These are phyloP conservation scores for Slavum lentiscoides DNA, from an alignment of 2,888 invertebrate species.

Conservation along the genomic window DNA sequence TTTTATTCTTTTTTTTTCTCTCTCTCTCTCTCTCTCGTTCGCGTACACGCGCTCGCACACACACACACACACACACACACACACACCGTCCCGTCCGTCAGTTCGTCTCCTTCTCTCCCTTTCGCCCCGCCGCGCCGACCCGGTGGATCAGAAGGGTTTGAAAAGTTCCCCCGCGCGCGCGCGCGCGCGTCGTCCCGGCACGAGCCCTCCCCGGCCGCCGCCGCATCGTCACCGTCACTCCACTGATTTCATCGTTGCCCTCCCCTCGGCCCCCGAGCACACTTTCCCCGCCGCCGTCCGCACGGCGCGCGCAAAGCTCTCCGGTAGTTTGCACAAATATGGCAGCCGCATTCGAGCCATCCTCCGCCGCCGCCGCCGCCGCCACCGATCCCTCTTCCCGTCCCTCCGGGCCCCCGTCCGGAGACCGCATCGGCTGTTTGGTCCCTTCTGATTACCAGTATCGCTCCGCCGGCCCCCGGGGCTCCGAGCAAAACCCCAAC, in stretches of 20 bases:
- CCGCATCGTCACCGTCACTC: slow-evolving; percentile 56
- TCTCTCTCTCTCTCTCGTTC: slow-evolving; percentile 44
- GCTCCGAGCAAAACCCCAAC: slow-evolving; percentile 57
- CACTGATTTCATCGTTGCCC: slow-evolving; percentile 64
- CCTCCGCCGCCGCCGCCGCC: slow-evolving; percentile 51
- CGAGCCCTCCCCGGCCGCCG: slow-evolving; percentile 35
- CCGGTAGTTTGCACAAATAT: slow-evolving; percentile 60
- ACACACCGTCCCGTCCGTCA: slow-evolving; percentile 1
- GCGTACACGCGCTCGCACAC: slow-evolving; percentile 45
- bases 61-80: slow-evolving; percentile 33
- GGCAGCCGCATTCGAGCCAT: slow-evolving; percentile 56
- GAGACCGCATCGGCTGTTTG: slow-evolving; percentile 48
- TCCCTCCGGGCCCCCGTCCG: slow-evolving; percentile 51
- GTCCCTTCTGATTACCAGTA: slow-evolving; percentile 57
- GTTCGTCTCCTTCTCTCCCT: neutral
- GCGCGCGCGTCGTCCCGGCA: slow-evolving; percentile 31
- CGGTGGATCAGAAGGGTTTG: slow-evolving; percentile 54
- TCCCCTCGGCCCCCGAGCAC: slow-evolving; percentile 59
- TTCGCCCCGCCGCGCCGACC: slow-evolving; percentile 4
- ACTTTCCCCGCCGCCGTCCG: slow-evolving; percentile 56
- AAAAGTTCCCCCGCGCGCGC: slow-evolving; percentile 54
- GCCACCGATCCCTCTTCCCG: neutral
- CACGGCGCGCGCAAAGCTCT: slow-evolving; percentile 63
- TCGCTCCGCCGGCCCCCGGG: slow-evolving; percentile 58
- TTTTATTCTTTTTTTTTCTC: slow-evolving; percentile 53